Evolutionary conservation across 2,113 vertebrate species (phyloP), one percentile per base, ranked within the genome.

Genomic region (Mirounga angustirostris): DNA sequence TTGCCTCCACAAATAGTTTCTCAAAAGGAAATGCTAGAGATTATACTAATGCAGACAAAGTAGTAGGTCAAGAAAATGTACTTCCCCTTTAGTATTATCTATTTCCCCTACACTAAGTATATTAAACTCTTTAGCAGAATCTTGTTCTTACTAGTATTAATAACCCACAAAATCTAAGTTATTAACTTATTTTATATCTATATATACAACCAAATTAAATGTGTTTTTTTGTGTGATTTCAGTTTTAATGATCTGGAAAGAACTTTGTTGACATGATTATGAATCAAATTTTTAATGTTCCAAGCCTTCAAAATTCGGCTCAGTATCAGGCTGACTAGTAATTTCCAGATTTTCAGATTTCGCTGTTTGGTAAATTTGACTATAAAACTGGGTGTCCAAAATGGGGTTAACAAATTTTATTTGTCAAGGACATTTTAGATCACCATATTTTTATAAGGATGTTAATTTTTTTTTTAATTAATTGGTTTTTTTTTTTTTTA

Each of bases 1-100:
- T 59, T 96, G n/a, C 71, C 46, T 84, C 46, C 50, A 95, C 50
- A 95, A 89, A 94, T 21, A 76, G 43, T 87, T 73, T 87, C 65
- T 96, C 73, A 95, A 85, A 84, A 73, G 50, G 50, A 74, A 67
- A 88, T n/a, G 26, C 76, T n/a, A 30, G 54, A 88, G 36, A 91
- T 73, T 5, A 78, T 22, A 74, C 0, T 73, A 26, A 91, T 33
- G 90, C 13, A 81, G n/a, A 91, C 26, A 90, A 88, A 18, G 0
- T 0, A 52, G 2, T 50, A 93, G 15, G 33, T n/a, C 67, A 90
- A 83, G 30, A 97, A 92, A 92, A 88, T 14, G 78, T 0, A 73
- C 9, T 30, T 61, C 13, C 30, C 33, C 33, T 81, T 90, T 65
- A 76, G 58, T 80, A 76, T 9, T 71, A 78, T 12, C 16, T 33